Percentiles rank a stretch among this genome's conserved stretches.
These are phyloP conservation scores for Hylaeus volcanicus DNA, from an alignment of 1,140 invertebrate genomes.

Conservation along the genomic window DNA sequence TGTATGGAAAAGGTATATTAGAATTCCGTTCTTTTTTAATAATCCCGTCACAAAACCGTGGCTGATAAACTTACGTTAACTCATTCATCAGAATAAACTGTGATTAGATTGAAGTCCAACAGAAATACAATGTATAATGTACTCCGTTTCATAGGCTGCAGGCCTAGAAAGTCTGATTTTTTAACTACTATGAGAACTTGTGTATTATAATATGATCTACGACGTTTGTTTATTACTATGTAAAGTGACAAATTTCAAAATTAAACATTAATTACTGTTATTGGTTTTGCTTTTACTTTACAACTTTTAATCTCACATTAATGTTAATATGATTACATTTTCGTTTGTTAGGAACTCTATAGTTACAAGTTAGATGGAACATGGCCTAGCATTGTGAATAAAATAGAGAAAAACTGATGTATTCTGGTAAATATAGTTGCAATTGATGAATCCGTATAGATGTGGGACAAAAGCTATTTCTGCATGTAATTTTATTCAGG, in stretches of 20 bases:
- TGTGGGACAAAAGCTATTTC: constrained; percentile 13
- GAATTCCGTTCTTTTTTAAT: constrained; percentile 69
- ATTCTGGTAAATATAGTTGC: constrained; percentile 21
- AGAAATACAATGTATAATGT: constrained; percentile 58
- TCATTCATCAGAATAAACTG: constrained; percentile 59
- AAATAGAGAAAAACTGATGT: constrained; percentile 11
- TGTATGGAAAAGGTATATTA: constrained; percentile 66
- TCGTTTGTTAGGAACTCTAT: constrained; percentile 22
- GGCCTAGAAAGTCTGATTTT: constrained; percentile 81
- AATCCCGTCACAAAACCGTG: constrained; percentile 59
- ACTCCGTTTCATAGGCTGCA: constrained; percentile 56
- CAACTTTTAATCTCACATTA: constrained; percentile 39
- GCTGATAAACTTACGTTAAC: constrained; percentile 60
- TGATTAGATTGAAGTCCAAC: constrained; percentile 58
- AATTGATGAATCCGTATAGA: constrained; percentile 21
- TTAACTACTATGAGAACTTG: constrained; percentile 77
- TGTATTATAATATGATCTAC: constrained; percentile 80
- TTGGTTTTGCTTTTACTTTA: constrained; percentile 68
- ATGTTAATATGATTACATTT: constrained; percentile 11
- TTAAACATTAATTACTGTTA: constrained; percentile 81
- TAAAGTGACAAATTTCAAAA: constrained; percentile 79
- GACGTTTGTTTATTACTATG: constrained; percentile 79
- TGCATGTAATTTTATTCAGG: constrained; percentile 51
- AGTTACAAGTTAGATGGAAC: constrained; percentile 41
- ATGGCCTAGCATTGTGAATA: constrained; percentile 59